Percentiles rank a stretch among this genome's conserved stretches.
phyloP scores from a whole-genome alignment of 2,113 vertebrate genomes.

The Ailurus styani region DNA sequence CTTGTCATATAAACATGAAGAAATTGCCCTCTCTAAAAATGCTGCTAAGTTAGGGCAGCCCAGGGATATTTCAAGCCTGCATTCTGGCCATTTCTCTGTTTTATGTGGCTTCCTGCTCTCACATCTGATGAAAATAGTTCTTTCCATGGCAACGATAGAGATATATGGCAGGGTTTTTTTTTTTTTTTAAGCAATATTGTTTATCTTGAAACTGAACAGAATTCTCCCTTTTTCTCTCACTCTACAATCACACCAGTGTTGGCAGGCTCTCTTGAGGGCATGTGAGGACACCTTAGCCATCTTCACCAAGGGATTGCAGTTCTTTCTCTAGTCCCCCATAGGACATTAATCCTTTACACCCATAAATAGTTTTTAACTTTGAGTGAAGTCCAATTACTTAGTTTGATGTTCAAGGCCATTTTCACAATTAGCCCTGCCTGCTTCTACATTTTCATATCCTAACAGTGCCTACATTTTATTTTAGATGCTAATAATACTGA shows the following conservation, averaged over 20 bases:
- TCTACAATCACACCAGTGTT: not conserved
- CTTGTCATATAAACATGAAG: constrained; percentile 34
- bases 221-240: not conserved
- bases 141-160: constrained; percentile 72
- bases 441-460: not conserved
- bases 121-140: constrained; percentile 73
- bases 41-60: constrained; percentile 53
- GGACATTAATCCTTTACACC: not conserved
- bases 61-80: constrained; percentile 66
- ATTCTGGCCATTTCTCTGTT: constrained; percentile 67
- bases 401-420: not conserved
- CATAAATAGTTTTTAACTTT: not conserved
- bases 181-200: not conserved
- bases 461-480: not conserved
- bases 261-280: not conserved
- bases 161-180: constrained; percentile 22
- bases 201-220: constrained; percentile 51
- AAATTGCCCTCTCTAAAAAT: constrained; percentile 42
- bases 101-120: constrained; percentile 70
- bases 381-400: not conserved
- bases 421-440: not conserved
- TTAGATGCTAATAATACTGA: not conserved
- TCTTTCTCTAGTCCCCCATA: not conserved
- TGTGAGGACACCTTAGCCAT: constrained; percentile 5
- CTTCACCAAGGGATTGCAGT: not conserved